phyloP scores from a whole-genome alignment of 2,113 vertebrate species.

The Nicator chloris region DNA sequence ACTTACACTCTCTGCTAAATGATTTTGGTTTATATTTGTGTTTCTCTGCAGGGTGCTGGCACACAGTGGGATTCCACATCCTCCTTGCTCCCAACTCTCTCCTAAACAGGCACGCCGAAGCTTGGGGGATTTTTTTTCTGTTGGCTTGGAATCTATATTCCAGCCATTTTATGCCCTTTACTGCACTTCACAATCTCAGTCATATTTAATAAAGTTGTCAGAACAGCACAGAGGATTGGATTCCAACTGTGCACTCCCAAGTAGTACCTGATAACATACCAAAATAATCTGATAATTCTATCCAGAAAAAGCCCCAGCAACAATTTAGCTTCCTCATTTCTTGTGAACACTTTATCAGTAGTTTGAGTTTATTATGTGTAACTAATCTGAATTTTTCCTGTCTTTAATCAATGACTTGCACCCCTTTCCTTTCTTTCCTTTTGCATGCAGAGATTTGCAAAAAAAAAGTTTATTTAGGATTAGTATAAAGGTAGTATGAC shows the following conservation, averaged over 20 bases:
- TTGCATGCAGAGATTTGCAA: not conserved
- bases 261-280: not conserved
- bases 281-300: not conserved
- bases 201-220: not conserved
- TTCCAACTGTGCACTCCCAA: not conserved
- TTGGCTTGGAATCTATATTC: not conserved
- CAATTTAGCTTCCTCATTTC: not conserved
- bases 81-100: not conserved
- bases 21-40: not conserved
- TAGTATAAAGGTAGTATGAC: not conserved
- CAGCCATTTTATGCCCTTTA: not conserved
- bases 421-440: not conserved
- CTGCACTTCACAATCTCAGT: not conserved
- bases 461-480: not conserved
- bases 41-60: not conserved
- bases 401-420: not conserved
- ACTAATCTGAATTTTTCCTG: not conserved
- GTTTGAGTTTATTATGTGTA: not conserved
- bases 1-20: not conserved
- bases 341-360: not conserved
- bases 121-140: not conserved
- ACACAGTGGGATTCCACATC: not conserved
- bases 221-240: not conserved
- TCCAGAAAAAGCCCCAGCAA: not conserved
- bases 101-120: not conserved